These are phyloP conservation scores for Pachyramphus minor DNA, from an alignment of 2,113 vertebrate species.

Conservation along the genomic window DNA sequence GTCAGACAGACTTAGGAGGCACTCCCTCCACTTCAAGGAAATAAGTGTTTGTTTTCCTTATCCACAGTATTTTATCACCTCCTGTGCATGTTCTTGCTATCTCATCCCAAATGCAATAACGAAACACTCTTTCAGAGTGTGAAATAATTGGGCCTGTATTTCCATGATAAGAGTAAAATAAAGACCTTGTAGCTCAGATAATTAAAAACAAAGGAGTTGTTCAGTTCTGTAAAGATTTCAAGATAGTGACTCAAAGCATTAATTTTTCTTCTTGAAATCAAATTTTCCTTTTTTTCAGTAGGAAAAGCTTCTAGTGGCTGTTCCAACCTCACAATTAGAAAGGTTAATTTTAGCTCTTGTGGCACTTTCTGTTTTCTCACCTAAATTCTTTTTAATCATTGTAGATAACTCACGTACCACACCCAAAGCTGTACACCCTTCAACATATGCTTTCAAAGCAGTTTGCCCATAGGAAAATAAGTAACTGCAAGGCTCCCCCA, in stretches of 20 bases:
- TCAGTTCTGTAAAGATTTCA: not conserved
- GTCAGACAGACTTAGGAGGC: not conserved
- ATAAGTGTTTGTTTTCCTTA: not conserved
- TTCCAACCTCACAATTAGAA: not conserved
- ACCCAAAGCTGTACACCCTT: not conserved
- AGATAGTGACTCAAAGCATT: not conserved
- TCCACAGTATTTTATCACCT: not conserved
- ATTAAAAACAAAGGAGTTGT: not conserved
- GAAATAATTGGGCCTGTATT: not conserved
- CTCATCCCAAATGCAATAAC: not conserved
- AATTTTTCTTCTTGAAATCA: not conserved
- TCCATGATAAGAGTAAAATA: not conserved
- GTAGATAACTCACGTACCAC: not conserved
- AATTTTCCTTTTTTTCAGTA: not conserved
- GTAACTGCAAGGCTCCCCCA: accelerated
- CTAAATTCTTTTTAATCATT: not conserved
- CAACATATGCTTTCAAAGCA: not conserved
- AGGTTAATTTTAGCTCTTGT: not conserved
- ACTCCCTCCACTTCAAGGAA: not conserved
- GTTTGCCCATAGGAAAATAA: not conserved
- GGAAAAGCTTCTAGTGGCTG: not conserved
- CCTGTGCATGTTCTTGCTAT: not conserved
- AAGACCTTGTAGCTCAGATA: not conserved
- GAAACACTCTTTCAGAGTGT: not conserved
- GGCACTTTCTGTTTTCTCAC: not conserved